phyloP scores from a whole-genome alignment of 2,797 vertebrate species.

The Geotrypetes seraphini region DNA sequence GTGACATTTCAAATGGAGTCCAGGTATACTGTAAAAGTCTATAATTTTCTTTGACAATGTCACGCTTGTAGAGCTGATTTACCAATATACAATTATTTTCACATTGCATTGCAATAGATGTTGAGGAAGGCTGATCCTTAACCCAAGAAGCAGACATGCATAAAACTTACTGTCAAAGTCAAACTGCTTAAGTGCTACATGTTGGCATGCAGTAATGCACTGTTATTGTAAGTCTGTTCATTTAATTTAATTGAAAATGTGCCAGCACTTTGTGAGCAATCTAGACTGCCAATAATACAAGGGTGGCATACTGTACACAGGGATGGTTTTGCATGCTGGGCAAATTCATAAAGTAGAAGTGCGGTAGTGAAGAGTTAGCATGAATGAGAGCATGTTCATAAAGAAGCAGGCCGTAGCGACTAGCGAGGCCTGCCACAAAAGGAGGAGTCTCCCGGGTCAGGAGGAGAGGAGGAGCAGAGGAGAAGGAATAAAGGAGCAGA shows the following conservation, averaged over 20 bases:
- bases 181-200: slow-evolving; percentile 15
- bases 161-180: not conserved
- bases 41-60: not conserved
- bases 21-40: too few species aligned
- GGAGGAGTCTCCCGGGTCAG: too few species aligned
- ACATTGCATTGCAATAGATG: not conserved
- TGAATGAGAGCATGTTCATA: not conserved
- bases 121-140: not conserved
- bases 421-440: too few species aligned
- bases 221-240: slow-evolving; percentile 5
- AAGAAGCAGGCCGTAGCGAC: slow-evolving; percentile 1
- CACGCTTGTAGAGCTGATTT: not conserved
- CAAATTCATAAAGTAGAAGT: not conserved
- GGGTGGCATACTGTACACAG: not conserved
- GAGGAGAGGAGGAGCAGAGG: too few species aligned
- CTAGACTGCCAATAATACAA: slow-evolving; percentile 4
- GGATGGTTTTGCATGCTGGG: slow-evolving; percentile 6
- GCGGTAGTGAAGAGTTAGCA: slow-evolving; percentile 5
- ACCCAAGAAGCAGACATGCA: not conserved
- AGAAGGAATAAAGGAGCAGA: too few species aligned
- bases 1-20: too few species aligned
- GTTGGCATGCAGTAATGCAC: slow-evolving; percentile 8
- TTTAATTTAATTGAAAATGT: slow-evolving; percentile 39
- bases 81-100: not conserved
- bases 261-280: slow-evolving; percentile 22